These are phyloP conservation scores for Chrysopilus asiliformis DNA, from an alignment of 2,888 invertebrate genomes.

Conservation along the genomic window DNA sequence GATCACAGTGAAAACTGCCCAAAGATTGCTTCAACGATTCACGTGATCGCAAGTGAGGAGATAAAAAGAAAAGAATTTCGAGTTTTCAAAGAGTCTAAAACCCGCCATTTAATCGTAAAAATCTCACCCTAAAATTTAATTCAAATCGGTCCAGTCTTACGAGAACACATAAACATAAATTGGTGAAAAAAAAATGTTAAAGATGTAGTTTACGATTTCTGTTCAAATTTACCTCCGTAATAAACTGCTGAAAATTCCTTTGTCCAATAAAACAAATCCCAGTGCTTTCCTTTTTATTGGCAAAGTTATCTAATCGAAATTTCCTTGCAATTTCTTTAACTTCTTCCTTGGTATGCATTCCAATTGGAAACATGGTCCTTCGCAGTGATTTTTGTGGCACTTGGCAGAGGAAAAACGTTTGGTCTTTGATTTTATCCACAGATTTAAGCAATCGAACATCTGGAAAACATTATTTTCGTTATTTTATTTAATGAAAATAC, in stretches of 20 bases:
- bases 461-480: constrained; percentile 27
- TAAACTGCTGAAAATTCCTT: constrained; percentile 75
- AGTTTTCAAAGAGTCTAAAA: too few species aligned
- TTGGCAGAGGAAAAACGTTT: constrained; percentile 88
- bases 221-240: constrained; percentile 53
- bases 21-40: too few species aligned
- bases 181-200: constrained; percentile 8
- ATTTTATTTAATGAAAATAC: too few species aligned
- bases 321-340: constrained; percentile 66
- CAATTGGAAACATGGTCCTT: constrained; percentile 84
- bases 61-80: too few species aligned
- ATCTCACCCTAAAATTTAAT: too few species aligned
- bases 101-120: too few species aligned
- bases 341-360: constrained; percentile 55
- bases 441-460: constrained; percentile 59
- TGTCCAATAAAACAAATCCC: constrained; percentile 96
- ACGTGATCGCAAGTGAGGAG: too few species aligned
- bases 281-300: constrained; percentile 70
- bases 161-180: too few species aligned
- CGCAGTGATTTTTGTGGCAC: constrained; percentile 62
- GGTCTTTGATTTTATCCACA: constrained; percentile 71
- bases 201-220: neutral
- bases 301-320: constrained; percentile 52
- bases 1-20: too few species aligned
- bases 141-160: too few species aligned